Conservation (phyloP, 2,113 vertebrate genomes). For the Siniperca chuatsi region DNA sequence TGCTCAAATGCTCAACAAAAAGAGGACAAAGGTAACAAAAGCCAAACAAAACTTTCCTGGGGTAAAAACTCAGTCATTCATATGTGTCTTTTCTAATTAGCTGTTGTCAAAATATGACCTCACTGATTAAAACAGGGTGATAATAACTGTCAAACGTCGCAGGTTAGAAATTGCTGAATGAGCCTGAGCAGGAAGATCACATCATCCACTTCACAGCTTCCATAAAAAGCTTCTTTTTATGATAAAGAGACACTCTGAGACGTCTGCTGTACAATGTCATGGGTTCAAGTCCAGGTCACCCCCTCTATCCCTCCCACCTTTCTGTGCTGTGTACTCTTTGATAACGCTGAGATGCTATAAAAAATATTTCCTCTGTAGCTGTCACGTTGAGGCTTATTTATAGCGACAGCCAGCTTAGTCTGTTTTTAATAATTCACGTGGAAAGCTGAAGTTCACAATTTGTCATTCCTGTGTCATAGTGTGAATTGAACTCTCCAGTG, state of each 20-base stretch:
- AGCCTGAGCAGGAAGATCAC: constrained; percentile 37
- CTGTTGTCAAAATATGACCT: constrained; percentile 5
- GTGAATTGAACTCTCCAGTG: constrained; percentile 38
- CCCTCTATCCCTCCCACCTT: not conserved
- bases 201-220: constrained; percentile 50
- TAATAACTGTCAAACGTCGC: constrained; percentile 36
- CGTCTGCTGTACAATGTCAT: constrained; percentile 30
- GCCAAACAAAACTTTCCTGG: not conserved
- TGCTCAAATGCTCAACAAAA: not conserved
- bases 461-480: constrained; percentile 46
- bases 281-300: constrained; percentile 65
- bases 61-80: not conserved
- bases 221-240: constrained; percentile 47
- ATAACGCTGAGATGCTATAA: constrained; percentile 41
- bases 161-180: constrained; percentile 31
- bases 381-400: constrained; percentile 63
- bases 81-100: not conserved
- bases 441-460: constrained; percentile 48
- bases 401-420: constrained; percentile 43
- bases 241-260: constrained; percentile 17
- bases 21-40: not conserved
- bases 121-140: constrained; percentile 7
- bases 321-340: constrained; percentile 22
- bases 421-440: constrained; percentile 66
- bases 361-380: constrained; percentile 56